These are phyloP conservation scores for Istiophorus platypterus DNA, from an alignment of 2,113 vertebrate genomes.

Conservation along the genomic window DNA sequence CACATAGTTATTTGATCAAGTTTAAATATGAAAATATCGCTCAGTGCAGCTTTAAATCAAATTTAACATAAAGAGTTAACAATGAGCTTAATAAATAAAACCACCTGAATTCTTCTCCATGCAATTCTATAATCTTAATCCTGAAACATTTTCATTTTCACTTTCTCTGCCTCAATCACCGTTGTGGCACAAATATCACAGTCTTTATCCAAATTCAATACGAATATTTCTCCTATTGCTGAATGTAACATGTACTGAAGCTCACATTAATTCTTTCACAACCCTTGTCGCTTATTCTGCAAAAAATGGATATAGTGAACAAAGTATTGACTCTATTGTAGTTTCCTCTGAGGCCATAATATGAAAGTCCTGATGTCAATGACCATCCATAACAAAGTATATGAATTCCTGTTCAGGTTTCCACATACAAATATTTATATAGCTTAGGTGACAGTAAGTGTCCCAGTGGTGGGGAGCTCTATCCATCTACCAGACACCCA, in stretches of 20 bases:
- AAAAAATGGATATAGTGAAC: not conserved
- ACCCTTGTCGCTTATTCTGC: not conserved
- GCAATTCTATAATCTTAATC: not conserved
- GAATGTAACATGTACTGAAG: not conserved
- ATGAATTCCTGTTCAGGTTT: no score
- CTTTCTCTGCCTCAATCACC: not conserved
- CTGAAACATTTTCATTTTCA: not conserved
- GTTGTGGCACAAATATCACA: not conserved
- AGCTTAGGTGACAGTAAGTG: no score
- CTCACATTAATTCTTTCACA: not conserved
- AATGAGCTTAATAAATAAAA: not conserved
- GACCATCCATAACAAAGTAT: not conserved
- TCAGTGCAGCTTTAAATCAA: not conserved
- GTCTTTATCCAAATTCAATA: not conserved
- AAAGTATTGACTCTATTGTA: not conserved
- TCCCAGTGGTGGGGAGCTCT: no score
- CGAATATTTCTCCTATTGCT: not conserved
- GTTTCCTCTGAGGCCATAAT: not conserved
- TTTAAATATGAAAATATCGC: no score
- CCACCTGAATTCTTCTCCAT: not conserved
- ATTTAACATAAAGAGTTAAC: not conserved
- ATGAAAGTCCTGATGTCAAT: not conserved
- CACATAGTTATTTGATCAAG: not conserved
- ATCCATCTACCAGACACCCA: no score
- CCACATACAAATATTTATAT: no score